Evolutionary conservation across 2,888 invertebrate species (phyloP), one percentile per base, ranked within the genome.

Genomic region (Agrochola litura): DNA sequence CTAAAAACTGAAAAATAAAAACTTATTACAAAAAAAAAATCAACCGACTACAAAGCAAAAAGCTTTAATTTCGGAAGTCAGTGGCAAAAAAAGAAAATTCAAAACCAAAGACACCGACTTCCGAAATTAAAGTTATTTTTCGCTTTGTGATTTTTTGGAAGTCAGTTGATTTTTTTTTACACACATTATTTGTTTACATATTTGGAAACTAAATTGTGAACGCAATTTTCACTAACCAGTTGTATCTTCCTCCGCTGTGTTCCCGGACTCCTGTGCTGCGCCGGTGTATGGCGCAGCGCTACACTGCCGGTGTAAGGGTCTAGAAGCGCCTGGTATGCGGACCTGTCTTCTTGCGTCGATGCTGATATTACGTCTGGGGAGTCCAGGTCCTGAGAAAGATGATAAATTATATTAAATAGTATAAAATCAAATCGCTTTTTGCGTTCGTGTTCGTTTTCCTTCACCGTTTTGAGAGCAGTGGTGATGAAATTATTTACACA

Each of bases 301-400:
- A 96, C 97, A 56, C 93, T 93, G 19, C 97, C 96, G 0, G 95
- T 95, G 86, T 93, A 94, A 0, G 96, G 96, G 81, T 97, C 97
- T n/a, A 96, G 82, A 2, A 95, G 88, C 0, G 97, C 96, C 72
- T 95, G 94, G 90, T 95, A 97, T 19, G 95, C 91, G 0, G 97
- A 97, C 79, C 91, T 88, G 80, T 96, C 96, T 19, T 95, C 95
- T 60, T 94, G 95, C 0, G 94, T 94, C 0, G 95, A 95, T 0
- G 96, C 93, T 0, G 96, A 95, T 3, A 95, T 79, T 73, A 94
- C 94, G 76, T 95, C 95, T 0, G 96, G 96, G 0, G 96, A 95
- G 0, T 93, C 95, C 22, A 94, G 72, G 6, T 93, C 95, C 96
- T 96, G 86, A 0, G 37, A 37, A 58, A 58, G 25, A 25, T 58